Base-by-base conservation (phyloP, 2,113 vertebrate genomes). In the Sterrhoptilus dennistouni region DNA sequence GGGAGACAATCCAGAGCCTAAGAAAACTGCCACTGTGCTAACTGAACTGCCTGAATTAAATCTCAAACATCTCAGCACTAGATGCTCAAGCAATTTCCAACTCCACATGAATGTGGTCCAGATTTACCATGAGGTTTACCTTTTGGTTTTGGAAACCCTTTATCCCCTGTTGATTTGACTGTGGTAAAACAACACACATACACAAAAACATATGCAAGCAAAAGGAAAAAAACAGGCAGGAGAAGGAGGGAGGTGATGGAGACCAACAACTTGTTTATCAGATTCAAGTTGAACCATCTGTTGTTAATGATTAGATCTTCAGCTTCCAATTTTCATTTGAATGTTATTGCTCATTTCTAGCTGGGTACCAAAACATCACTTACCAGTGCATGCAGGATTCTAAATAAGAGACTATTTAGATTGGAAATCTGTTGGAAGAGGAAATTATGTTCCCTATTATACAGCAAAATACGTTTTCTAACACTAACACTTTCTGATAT, bases 261-360 rank as follows among this genome's bases (percentile, higher is more conserved):
- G 95, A 92, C 88, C 88, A 92, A 77, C 94, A 97, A 97, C 92
- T 96, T 98, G 97, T 98, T 98, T 98, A 97, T 98, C 90, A 64
- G 95, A 98, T 96, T 97, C 84, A 96, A 96, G 95, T 96, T 96
- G 96, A 98, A 96, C 96, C 98, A 98, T 98, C 98, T 98, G 98
- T 97, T 98, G 95, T 97, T 98, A 98, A 98, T 98, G 97, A 98
- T 98, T 97, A 98, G 96, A 98, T 98, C 96, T 97, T 98, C 96
- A 96, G 96, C 95, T 98, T 98, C 97, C 97, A 97, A 98, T 98
- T 98, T 98, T 98, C 96, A 52, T 97, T 98, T 97, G 97, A 98
- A 98, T 97, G 95, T 98, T 98, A 98, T 97, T 98, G 97, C 97
- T 98, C 96, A 96, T 97, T 98, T 98, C 97, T 98, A 97, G 95